phyloP scores from a whole-genome alignment of 2,113 vertebrate species.

The Orientallactaga bullata region DNA sequence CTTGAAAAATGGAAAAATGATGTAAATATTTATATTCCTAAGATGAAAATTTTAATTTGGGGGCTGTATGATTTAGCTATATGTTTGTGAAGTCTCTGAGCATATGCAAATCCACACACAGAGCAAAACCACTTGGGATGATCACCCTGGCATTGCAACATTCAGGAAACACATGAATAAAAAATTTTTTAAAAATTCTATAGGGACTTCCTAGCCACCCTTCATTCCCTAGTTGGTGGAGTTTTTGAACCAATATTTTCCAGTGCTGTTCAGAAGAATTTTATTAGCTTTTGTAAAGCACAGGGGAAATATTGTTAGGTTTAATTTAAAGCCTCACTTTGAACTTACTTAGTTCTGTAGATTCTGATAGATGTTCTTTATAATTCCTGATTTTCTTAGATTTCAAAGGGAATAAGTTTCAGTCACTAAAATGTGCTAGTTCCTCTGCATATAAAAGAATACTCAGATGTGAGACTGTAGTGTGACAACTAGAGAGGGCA shows the following conservation, averaged over 20 bases:
- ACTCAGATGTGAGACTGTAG: not conserved
- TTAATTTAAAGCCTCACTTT: constrained; percentile 57
- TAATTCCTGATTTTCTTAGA: constrained; percentile 47
- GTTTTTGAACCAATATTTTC: constrained; percentile 30
- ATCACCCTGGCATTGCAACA: not conserved
- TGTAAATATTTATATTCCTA: constrained; percentile 32
- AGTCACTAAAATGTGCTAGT: constrained; percentile 8
- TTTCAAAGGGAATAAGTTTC: constrained; percentile 59
- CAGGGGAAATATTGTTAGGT: not conserved
- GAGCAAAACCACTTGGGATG: not conserved
- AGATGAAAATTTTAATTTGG: constrained; percentile 18
- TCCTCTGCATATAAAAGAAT: not conserved
- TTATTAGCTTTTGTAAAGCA: constrained; percentile 24
- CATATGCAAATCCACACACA: not conserved
- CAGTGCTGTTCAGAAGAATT: constrained; percentile 12
- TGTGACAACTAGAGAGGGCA: not conserved
- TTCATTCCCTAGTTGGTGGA: not conserved
- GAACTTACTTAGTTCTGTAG: not conserved
- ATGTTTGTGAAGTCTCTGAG: not conserved
- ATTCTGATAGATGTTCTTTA: not conserved
- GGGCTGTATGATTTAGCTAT: not conserved
- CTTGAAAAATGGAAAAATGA: constrained; percentile 43
- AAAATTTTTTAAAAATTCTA: not conserved
- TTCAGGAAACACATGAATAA: not conserved
- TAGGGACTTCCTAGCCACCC: not conserved